Percentiles rank a stretch among this genome's conserved stretches.
phyloP scores from a whole-genome alignment of 2,797 vertebrate species.

The Masticophis lateralis region DNA sequence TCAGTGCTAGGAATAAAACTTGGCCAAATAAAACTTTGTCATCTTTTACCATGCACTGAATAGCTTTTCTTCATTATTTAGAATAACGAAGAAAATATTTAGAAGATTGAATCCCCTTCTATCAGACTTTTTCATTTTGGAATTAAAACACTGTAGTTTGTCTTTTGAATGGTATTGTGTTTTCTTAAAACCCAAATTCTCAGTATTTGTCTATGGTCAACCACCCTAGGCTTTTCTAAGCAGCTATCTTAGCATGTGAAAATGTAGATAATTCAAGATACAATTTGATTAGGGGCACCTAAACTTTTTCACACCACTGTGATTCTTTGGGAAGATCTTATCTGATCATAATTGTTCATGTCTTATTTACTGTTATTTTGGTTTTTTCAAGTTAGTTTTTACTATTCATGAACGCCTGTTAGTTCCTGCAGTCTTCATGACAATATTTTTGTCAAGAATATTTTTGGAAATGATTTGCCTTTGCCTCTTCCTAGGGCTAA shows the following conservation, averaged over 20 bases:
- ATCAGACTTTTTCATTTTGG: background rate
- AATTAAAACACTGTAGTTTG: background rate
- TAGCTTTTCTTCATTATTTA: background rate
- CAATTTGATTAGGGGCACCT: background rate
- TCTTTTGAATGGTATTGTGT: background rate
- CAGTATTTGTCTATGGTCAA: background rate
- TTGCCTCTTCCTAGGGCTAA: background rate
- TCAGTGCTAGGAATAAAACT: background rate
- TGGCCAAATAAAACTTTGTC: background rate
- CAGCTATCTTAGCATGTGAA: background rate
- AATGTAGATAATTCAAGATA: background rate
- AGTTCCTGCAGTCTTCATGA: background rate
- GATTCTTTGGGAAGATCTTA: background rate
- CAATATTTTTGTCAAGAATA: background rate
- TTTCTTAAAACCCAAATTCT: background rate
- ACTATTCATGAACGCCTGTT: background rate
- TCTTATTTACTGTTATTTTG: background rate
- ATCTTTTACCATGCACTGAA: background rate
- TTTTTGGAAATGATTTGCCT: background rate
- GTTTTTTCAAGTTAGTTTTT: background rate
- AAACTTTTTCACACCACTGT: background rate
- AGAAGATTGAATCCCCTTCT: background rate
- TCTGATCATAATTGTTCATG: background rate
- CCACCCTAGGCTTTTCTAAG: background rate
- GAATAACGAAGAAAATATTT: background rate